Conservation (phyloP, 2,797 vertebrate genomes). For the Protosalanx chinensis region DNA sequence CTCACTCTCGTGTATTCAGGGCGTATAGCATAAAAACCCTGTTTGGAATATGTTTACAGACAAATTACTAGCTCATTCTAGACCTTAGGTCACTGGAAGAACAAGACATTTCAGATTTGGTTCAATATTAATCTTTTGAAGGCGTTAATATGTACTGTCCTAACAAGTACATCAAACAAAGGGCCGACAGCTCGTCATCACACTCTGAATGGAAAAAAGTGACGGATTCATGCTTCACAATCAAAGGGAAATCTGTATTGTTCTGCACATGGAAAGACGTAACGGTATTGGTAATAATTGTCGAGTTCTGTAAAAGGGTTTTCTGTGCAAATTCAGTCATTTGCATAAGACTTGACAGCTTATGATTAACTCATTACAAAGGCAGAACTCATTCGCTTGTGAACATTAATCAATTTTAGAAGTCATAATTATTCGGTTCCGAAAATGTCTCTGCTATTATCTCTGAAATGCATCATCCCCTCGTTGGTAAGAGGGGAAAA, state of each 20-base stretch:
- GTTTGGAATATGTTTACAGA: too few relatives aligned
- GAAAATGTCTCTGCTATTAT: not conserved
- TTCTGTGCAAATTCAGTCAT: conserved; percentile 14
- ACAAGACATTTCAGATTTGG: not conserved
- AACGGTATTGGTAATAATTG: conserved; percentile 12
- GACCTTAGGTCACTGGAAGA: too few relatives aligned
- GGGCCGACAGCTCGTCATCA: conserved; percentile 5
- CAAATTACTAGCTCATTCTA: too few relatives aligned
- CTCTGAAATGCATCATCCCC: conserved; percentile 5
- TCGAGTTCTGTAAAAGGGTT: conserved; percentile 20
- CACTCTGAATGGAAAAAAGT: conserved; percentile 13
- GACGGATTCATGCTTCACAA: conserved; percentile 5
- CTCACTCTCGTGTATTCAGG: too few relatives aligned
- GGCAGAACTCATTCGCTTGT: not conserved
- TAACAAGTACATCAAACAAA: conserved; percentile 12
- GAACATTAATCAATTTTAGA: not conserved
- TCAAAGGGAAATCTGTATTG: conserved; percentile 18
- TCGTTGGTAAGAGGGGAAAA: not conserved
- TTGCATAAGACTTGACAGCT: conserved; percentile 15
- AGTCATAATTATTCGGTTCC: not conserved
- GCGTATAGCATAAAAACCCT: too few relatives aligned
- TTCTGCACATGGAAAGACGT: conserved; percentile 5
- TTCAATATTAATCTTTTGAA: not conserved
- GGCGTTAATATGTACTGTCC: conserved; percentile 3
- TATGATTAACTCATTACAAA: conserved; percentile 14